Evolutionary conservation across 64 coral and sea anemone genomes (phyloP).

Genomic region (Cladopsammia gracilis): DNA sequence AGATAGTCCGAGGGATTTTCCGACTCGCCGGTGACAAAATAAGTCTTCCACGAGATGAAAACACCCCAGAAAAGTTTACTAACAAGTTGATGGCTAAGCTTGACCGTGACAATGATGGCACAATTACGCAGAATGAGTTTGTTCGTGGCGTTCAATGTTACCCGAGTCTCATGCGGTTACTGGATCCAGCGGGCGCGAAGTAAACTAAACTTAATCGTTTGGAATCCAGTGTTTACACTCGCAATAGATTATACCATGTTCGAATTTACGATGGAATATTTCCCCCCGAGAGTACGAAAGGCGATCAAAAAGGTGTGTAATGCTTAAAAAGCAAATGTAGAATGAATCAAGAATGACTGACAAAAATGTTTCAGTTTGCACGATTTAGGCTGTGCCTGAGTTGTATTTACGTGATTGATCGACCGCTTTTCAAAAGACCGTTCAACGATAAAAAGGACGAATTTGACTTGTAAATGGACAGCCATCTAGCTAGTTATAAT

Average conservation of each 20-base stretch:
- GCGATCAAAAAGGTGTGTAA: too few species aligned
- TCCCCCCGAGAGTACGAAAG: background rate
- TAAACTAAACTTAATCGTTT: constrained; percentile 21
- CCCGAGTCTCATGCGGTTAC: constrained; percentile 93
- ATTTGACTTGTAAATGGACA: background rate
- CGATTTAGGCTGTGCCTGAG: background rate
- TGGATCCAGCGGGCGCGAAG: constrained; percentile 75
- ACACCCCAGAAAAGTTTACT: constrained; percentile 93
- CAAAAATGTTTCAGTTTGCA: background rate
- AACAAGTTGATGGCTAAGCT: constrained; percentile 90
- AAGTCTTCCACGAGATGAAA: constrained; percentile 89
- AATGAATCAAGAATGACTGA: background rate
- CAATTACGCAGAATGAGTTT: constrained; percentile 89
- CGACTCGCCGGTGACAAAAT: constrained; percentile 83
- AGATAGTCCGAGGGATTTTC: constrained; percentile 88
- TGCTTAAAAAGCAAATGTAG: background rate
- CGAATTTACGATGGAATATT: constrained; percentile 21
- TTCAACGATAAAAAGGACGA: constrained; percentile 4
- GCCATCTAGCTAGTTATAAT: background rate
- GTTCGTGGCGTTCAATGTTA: constrained; percentile 87
- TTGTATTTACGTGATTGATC: constrained; percentile 18
- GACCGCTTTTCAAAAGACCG: background rate
- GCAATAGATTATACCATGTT: constrained; percentile 22
- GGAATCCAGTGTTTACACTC: constrained; percentile 22
- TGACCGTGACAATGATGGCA: constrained; percentile 89